A percentile compares a stretch with the other conserved stretches of the same genome.
These are phyloP conservation scores for Brevimyrus niger DNA, from an alignment of 2,113 vertebrate genomes.

Conservation along the genomic window DNA sequence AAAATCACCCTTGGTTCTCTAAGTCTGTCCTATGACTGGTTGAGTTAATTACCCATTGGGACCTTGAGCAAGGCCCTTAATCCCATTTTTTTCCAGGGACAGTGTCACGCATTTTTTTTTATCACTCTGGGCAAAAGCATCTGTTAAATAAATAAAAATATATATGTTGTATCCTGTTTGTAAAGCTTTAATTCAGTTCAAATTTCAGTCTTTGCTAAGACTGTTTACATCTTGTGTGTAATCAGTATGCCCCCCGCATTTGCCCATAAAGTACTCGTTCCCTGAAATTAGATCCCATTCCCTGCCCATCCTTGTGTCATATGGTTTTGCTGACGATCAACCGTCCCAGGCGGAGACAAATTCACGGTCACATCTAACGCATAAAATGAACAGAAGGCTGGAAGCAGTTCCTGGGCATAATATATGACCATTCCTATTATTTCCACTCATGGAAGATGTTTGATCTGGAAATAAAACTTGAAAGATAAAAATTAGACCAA, in stretches of 20 bases:
- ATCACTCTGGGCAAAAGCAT: neutral
- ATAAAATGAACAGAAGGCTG: neutral
- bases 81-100: neutral
- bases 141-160: neutral
- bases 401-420: neutral
- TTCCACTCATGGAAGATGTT: neutral
- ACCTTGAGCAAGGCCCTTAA: neutral
- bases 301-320: neutral
- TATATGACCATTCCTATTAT: neutral
- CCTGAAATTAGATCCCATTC: neutral
- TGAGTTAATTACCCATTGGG: neutral
- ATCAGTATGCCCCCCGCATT: neutral
- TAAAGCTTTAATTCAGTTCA: neutral
- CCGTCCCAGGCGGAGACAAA: neutral
- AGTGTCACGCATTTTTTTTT: neutral
- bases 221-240: neutral
- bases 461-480: neutral
- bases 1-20: neutral
- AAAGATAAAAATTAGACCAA: neutral
- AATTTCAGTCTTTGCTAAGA: neutral
- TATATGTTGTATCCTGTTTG: neutral
- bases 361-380: neutral
- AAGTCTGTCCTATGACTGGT: neutral
- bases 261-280: neutral
- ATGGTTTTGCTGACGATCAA: neutral